Evolutionary conservation across 2,797 vertebrate genomes (phyloP), one percentile per base, ranked within the genome.

Genomic region (Rhinichthys osculus): DNA sequence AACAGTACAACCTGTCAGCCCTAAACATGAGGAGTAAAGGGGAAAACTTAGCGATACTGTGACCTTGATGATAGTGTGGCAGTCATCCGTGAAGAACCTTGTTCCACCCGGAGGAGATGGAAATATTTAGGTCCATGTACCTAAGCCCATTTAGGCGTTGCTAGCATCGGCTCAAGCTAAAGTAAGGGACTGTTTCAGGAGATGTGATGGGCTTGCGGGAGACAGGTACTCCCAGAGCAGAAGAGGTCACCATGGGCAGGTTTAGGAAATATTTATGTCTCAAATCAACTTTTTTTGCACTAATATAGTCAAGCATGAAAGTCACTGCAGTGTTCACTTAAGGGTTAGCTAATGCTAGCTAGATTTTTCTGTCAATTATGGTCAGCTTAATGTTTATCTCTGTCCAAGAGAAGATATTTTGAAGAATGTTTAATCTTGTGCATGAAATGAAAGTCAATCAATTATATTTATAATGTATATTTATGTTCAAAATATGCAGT

Each of bases 61-160:
- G 87, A 89, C 84, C 85, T 89, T 87, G 69, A 81, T 69, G 82
- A 74, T 72, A 87, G 44, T 33, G 62, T 52, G 44, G 70, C 85
- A 80, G 54, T 62, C 72, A 87, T 84, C 87, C 73, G 44, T 86
- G 52, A 90, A 89, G 57, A 86, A 82, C 54, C 54, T 69, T 19
- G 42, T 47, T 78, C 54, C 69, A 77, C 67, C 54, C 81, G 4
- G 69, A 89, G 82, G 85, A 85, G 38, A 70, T 67, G 47, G 33
- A 77, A 86, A 83, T 81, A 27, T 85, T 87, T 87, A 78, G 47
- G 59, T 76, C 66, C 19, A 33, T 71, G 79, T 74, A 77, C 30
- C 76, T 19, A 59, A 81, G 74, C 71, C 81, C 66, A 81, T 82
- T 79, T 81, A 83, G n/a, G 19, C 3, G 33, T 38, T n/a, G 13